Conservation (phyloP, 1,140 invertebrate species). For the Calephelis nemesis region DNA sequence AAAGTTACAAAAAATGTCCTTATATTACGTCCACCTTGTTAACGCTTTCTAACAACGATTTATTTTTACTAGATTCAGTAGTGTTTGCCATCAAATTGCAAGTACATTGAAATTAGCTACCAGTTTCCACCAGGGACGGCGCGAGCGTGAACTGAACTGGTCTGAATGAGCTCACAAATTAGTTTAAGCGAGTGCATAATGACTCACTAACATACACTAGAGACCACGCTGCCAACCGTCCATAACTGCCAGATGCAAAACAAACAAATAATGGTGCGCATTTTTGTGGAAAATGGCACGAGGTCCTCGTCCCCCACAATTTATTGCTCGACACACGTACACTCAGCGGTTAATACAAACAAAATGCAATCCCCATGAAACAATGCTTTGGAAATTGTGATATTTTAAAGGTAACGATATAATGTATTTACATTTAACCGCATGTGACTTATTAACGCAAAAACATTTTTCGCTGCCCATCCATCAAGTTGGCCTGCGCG, state of each 20-base stretch:
- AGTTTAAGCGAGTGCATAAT: conserved; percentile 31
- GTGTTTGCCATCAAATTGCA: too few relatives aligned
- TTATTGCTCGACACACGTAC: conserved; percentile 35
- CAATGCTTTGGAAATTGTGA: too few relatives aligned
- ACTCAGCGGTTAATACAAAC: not conserved
- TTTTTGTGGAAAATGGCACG: conserved; percentile 48
- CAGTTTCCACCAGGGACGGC: not conserved
- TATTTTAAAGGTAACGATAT: too few relatives aligned
- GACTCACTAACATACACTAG: conserved; percentile 3
- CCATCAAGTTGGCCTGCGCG: too few relatives aligned
- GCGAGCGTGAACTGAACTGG: conserved; percentile 14
- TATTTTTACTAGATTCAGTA: too few relatives aligned
- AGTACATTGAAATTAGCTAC: not conserved
- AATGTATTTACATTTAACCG: too few relatives aligned
- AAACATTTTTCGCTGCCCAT: too few relatives aligned
- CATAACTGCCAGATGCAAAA: conserved; percentile 31
- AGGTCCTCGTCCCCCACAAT: conserved; percentile 34
- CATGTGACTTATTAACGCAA: too few relatives aligned
- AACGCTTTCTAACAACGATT: too few relatives aligned
- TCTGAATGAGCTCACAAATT: conserved; percentile 29
- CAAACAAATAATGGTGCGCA: conserved; percentile 49
- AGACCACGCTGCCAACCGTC: not conserved
- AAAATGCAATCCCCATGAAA: not conserved
- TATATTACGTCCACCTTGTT: too few relatives aligned
- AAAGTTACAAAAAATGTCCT: too few relatives aligned